These are phyloP conservation scores for Acanthoscelides obtectus DNA, from an alignment of 2,888 invertebrate genomes.

Conservation along the genomic window DNA sequence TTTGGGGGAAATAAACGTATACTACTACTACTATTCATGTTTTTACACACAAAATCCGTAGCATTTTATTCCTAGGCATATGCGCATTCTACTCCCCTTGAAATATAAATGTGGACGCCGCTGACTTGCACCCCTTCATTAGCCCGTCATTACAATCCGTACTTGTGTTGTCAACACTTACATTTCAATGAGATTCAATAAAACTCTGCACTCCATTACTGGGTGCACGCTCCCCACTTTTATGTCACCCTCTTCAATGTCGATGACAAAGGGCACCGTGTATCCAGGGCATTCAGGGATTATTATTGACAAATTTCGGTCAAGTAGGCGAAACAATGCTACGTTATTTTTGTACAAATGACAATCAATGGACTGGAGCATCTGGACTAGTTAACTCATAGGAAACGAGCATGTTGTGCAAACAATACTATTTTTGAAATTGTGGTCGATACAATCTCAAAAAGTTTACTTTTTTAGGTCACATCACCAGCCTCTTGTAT, in stretches of 20 bases:
- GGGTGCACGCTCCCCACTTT: neutral
- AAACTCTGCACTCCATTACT: slow-evolving; percentile 24
- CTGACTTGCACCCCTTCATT: slow-evolving; percentile 39
- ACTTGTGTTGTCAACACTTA: slow-evolving; percentile 41
- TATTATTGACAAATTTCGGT: neutral
- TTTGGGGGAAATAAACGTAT: no score
- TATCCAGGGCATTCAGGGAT: neutral
- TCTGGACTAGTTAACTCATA: neutral
- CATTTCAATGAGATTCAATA: slow-evolving; percentile 44
- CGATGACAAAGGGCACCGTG: neutral
- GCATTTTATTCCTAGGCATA: no score
- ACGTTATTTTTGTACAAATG: neutral
- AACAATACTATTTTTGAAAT: no score
- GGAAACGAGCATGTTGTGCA: no score
- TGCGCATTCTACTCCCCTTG: no score
- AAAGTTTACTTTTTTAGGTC: no score
- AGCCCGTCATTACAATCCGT: slow-evolving; percentile 42
- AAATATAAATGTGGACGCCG: slow-evolving; percentile 4
- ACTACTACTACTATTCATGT: no score
- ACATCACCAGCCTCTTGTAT: no score
- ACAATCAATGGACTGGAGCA: neutral
- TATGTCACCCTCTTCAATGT: neutral
- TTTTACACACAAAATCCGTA: neutral
- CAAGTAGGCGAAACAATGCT: neutral
- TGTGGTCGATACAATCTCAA: no score